phyloP scores from a whole-genome alignment of 2,888 invertebrate genomes.

The Orchesellides sinensis region DNA sequence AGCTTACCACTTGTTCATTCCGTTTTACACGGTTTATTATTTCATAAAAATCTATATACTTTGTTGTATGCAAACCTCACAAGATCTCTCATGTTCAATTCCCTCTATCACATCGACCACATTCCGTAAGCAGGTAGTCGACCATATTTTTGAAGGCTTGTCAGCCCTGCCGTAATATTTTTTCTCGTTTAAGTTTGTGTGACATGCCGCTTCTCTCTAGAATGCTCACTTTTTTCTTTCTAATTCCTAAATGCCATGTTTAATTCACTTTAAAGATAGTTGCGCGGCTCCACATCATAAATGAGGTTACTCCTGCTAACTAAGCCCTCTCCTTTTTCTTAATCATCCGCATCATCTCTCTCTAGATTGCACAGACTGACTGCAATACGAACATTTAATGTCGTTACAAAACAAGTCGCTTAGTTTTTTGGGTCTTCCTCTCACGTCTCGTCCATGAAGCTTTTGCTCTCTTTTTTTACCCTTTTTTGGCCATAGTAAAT shows the following conservation, averaged over 20 bases:
- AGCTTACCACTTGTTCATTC: too few relatives aligned
- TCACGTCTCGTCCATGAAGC: not conserved
- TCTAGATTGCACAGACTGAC: too few relatives aligned
- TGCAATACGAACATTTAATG: conserved; percentile 47
- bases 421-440: conserved; percentile 15
- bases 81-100: too few relatives aligned
- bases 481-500: conserved; percentile 23
- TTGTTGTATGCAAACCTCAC: too few relatives aligned
- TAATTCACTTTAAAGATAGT: conserved; percentile 32
- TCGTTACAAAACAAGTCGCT: conserved; percentile 37
- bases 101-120: conserved; percentile 2
- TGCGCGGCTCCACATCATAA: not conserved
- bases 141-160: conserved; percentile 2
- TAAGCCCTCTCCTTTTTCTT: conserved; percentile 9
- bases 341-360: too few relatives aligned
- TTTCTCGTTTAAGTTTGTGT: conserved; percentile 21
- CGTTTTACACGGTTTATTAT: too few relatives aligned
- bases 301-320: conserved; percentile 9
- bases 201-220: conserved; percentile 1
- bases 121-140: conserved; percentile 35
- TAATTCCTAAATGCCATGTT: conserved; percentile 38
- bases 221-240: conserved; percentile 8
- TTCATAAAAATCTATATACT: not conserved
- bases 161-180: not conserved
- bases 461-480: conserved; percentile 29